phyloP scores from a whole-genome alignment of 2,113 vertebrate genomes.

The Emydocephalus ijimae region DNA sequence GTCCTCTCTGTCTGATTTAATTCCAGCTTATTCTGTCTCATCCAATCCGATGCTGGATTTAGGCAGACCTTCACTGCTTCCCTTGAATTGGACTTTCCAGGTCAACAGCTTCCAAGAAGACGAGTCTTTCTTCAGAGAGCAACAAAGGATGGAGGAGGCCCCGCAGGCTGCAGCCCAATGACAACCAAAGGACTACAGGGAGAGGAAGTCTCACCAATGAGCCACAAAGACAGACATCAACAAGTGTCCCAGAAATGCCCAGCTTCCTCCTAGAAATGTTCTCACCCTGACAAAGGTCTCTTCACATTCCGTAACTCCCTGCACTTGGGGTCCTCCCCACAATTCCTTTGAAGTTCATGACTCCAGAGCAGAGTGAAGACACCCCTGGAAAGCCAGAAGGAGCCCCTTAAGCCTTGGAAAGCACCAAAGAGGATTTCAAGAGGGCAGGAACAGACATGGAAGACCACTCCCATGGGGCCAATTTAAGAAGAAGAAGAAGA shows the following conservation, averaged over 20 bases:
- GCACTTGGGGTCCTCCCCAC: not conserved
- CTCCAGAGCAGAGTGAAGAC: not conserved
- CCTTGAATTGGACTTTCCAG: not conserved
- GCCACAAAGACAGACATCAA: not conserved
- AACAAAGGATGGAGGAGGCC: not conserved
- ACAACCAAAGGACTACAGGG: not conserved
- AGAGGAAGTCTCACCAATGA: not conserved
- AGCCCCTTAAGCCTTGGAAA: not conserved
- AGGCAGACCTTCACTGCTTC: not conserved
- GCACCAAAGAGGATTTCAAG: not conserved
- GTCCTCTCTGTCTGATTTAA: not conserved
- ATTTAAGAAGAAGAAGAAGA: not conserved
- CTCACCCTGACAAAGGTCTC: not conserved
- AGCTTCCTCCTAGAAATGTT: not conserved
- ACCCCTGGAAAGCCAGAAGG: not conserved
- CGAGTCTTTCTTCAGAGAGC: too few species aligned
- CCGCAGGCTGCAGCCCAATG: not conserved
- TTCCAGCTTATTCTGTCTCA: too few species aligned
- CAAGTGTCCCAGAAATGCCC: not conserved
- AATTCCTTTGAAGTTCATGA: not conserved
- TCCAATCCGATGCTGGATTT: not conserved
- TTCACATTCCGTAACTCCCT: not conserved
- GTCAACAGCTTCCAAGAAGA: not conserved
- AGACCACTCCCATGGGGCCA: not conserved
- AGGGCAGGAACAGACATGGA: not conserved